These are phyloP conservation scores for Tapirus terrestris DNA, from an alignment of 2,113 vertebrate genomes.

Conservation along the genomic window DNA sequence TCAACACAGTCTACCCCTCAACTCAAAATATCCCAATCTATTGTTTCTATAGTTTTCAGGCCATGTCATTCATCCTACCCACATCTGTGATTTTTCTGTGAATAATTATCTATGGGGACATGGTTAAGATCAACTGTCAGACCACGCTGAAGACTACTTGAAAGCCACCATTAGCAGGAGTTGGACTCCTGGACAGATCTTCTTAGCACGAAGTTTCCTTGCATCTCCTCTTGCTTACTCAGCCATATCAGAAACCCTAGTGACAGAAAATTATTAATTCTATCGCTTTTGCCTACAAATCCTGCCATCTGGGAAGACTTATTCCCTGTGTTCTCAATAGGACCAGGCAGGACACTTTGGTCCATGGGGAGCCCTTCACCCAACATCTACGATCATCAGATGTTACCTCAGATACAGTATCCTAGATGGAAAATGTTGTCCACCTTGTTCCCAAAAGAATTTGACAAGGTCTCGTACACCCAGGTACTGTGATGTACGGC, in stretches of 20 bases:
- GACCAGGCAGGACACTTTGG: neutral
- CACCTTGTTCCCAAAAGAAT: neutral
- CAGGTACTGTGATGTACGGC: neutral
- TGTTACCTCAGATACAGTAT: neutral
- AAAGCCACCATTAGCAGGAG: neutral
- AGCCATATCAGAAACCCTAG: neutral
- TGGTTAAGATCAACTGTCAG: neutral
- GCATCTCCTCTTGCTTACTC: neutral
- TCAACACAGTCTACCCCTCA: neutral
- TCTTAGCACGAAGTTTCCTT: neutral
- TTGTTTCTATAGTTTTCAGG: neutral
- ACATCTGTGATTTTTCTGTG: neutral
- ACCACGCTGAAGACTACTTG: neutral
- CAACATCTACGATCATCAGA: neutral
- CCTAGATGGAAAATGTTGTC: constrained; percentile 1
- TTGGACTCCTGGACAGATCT: neutral
- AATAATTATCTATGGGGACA: constrained; percentile 1
- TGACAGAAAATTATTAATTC: neutral
- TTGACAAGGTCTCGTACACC: neutral
- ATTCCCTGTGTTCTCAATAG: neutral
- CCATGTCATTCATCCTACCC: neutral
- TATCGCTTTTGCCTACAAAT: neutral
- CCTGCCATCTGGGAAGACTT: neutral
- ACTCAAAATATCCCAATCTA: neutral
- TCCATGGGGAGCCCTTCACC: neutral